Evolutionary conservation across 2,888 invertebrate species (phyloP).

Genomic region (Drosophila mimica): DNA sequence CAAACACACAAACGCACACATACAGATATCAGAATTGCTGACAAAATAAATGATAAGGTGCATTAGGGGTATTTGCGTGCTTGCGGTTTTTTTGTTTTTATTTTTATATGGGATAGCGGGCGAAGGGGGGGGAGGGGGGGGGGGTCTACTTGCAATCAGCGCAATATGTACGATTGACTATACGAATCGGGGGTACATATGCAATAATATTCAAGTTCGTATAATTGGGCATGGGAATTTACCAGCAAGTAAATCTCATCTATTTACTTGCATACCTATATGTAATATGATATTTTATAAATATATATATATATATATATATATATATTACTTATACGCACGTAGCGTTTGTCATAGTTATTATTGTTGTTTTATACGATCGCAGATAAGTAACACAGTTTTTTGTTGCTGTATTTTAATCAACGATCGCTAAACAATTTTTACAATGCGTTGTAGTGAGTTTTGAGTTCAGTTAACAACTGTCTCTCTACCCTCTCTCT

Average conservation of each 20-base stretch:
- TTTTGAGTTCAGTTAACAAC: conserved; percentile 19
- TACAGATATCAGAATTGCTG: conserved; percentile 35
- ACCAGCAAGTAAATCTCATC: background rate
- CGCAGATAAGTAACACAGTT: conserved; percentile 27
- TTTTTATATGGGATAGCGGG: background rate
- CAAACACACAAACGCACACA: background rate
- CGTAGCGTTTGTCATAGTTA: background rate
- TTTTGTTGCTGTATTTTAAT: conserved; percentile 20
- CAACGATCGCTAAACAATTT: conserved; percentile 28
- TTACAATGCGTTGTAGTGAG: conserved; percentile 28
- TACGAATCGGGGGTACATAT: background rate
- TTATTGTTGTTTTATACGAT: conserved; percentile 8
- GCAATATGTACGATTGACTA: conserved; percentile 5
- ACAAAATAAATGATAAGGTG: conserved; percentile 41
- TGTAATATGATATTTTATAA: background rate
- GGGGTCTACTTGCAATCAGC: conserved; percentile 28
- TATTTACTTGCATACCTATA: background rate
- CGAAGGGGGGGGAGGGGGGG: background rate
- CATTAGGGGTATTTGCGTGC: conserved; percentile 38
- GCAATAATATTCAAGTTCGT: background rate
- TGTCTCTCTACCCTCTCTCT: background rate
- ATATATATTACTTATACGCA: background rate
- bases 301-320: background rate
- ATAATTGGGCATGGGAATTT: background rate
- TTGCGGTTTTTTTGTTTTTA: conserved; percentile 8